Evolutionary conservation across 2,113 vertebrate species (phyloP).

Genomic region (Prionailurus viverrinus): DNA sequence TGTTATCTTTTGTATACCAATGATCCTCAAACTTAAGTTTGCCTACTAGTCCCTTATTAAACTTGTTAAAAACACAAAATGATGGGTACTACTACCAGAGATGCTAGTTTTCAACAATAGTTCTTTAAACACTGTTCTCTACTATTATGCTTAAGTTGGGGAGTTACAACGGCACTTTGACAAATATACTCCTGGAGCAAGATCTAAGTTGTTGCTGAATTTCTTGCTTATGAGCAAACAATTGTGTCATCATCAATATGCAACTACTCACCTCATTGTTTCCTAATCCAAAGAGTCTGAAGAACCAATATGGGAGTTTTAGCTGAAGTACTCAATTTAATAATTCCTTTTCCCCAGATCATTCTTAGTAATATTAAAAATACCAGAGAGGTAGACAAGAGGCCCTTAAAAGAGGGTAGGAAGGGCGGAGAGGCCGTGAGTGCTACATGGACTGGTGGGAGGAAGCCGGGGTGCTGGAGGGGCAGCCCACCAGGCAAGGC

Average conservation of each 20-base stretch:
- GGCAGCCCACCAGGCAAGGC: too few species aligned
- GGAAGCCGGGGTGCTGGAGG: too few species aligned
- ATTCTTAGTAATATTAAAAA: not conserved
- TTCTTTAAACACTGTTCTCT: not conserved
- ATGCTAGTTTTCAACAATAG: not conserved
- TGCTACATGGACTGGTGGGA: too few species aligned
- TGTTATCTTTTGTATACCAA: not conserved
- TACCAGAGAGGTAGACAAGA: not conserved
- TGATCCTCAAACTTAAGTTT: not conserved
- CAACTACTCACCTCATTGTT: not conserved
- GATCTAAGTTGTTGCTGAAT: not conserved
- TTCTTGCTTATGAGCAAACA: not conserved
- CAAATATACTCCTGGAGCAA: not conserved
- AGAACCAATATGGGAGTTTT: not conserved
- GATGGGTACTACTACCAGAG: not conserved
- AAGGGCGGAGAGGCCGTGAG: too few species aligned
- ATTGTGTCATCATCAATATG: not conserved
- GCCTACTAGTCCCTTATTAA: not conserved
- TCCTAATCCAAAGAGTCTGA: not conserved
- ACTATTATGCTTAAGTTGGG: not conserved
- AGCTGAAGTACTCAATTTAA: not conserved
- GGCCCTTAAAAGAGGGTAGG: too few species aligned
- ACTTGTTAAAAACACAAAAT: not conserved
- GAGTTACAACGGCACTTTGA: not conserved
- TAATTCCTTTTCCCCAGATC: not conserved